Base-by-base conservation (phyloP, 1,140 invertebrate species). In the Drosophila rhopaloa region DNA sequence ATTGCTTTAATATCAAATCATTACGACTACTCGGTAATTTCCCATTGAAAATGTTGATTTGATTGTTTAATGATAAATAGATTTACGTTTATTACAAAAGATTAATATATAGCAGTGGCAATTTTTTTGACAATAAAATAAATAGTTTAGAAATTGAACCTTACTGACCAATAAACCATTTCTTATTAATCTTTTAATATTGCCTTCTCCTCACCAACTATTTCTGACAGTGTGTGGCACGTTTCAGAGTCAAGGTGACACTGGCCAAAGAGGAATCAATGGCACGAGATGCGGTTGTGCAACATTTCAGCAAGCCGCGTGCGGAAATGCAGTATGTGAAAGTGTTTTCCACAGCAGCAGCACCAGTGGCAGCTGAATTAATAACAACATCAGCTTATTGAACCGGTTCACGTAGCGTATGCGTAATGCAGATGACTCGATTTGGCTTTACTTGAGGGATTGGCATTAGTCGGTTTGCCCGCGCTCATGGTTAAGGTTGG, bases 231-330 rank as follows among this genome's bases (percentile, higher is more conserved):
- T 68, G 47, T 44, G 32, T 53, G 29, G 60, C 71, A 76, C 48
- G 56, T 76, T 79, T 86, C 83, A 86, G 71, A 88, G 82, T 86
- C 82, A 86, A 86, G 82, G 83, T 86, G 79, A 86, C 72, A 60
- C n/a, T 53, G 51, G 37, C 41, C 72, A 40, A 9, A 48, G 38
- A 74, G 70, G 71, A 60, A 60, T 63, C 63, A 79, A 79, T 88
- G 79, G 79, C 81, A 88, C 74, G 35, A 58, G 70, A 71, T 48
- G 62, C 38, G 59, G 73, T 88, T 79, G 79, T 67, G 79, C 83
- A 85, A 85, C 57, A 55, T 54, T 58, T 24, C 61, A 62, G 47
- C 58, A 44, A 19, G 43, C 75, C 70, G 71, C 71, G 53, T 83
- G 57, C 83, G 83, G 83, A 86, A 88, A 83, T 83, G 79, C 70